These are phyloP conservation scores for Xiphydria camelus DNA, from an alignment of 2,888 invertebrate species.

Conservation along the genomic window DNA sequence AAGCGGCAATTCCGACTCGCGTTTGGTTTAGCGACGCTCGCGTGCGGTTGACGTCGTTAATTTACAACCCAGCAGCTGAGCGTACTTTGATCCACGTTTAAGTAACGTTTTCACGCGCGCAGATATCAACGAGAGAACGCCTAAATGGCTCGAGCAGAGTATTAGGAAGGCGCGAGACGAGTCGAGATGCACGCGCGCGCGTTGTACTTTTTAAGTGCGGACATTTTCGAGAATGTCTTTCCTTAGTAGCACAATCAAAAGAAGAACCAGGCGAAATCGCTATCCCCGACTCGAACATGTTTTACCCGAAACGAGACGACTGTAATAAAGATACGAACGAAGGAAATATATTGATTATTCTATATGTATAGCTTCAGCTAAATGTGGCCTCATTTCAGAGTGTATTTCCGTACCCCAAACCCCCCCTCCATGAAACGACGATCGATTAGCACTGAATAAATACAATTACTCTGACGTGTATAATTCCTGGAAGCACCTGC, in stretches of 20 bases:
- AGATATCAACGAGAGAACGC: not conserved
- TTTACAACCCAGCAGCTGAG: slow-evolving; percentile 2
- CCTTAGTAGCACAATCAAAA: slow-evolving; percentile 4
- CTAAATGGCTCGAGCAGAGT: not conserved
- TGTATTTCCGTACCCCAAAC: no score
- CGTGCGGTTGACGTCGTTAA: no score
- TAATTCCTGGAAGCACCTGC: no score
- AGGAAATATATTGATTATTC: not conserved
- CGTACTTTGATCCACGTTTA: slow-evolving; percentile 1
- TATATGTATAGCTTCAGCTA: no score
- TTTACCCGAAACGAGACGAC: not conserved
- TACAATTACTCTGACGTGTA: no score
- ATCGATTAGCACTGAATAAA: no score
- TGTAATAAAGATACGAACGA: not conserved
- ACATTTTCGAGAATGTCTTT: not conserved
- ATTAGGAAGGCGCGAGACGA: not conserved
- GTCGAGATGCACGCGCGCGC: not conserved
- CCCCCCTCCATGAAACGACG: no score
- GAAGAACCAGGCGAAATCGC: not conserved
- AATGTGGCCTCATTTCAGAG: no score
- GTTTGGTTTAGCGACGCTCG: no score
- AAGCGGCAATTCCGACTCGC: no score
- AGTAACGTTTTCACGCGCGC: slow-evolving; percentile 1
- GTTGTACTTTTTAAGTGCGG: no score
- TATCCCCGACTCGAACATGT: no score